These are phyloP conservation scores for Microhierax caerulescens DNA, from an alignment of 2,797 vertebrate genomes.

Conservation along the genomic window DNA sequence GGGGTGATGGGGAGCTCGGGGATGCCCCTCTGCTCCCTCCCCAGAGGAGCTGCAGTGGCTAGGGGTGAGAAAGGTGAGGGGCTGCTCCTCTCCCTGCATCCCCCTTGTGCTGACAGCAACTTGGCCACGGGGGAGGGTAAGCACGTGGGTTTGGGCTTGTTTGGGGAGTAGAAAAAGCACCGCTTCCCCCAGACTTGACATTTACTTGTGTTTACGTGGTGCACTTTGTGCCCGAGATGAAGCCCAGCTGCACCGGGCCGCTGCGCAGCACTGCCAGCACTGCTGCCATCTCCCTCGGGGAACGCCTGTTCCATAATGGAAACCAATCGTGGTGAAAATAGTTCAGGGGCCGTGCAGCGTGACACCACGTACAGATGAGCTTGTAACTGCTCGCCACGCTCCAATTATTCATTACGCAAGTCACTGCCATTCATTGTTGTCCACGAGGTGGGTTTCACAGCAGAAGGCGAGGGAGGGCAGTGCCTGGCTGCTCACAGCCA, in stretches of 20 bases:
- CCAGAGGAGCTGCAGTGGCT: not conserved
- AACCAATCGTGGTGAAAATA: not conserved
- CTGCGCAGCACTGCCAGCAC: rapidly evolving
- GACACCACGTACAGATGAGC: not conserved
- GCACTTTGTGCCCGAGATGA: rapidly evolving
- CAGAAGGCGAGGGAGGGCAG: rapidly evolving
- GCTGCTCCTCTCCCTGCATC: not conserved
- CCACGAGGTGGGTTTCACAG: rapidly evolving
- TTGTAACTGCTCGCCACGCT: rapidly evolving
- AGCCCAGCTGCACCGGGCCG: not conserved
- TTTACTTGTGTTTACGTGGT: rapidly evolving
- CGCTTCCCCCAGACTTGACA: not conserved
- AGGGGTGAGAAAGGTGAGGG: rapidly evolving
- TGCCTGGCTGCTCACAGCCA: rapidly evolving
- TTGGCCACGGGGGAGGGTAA: not conserved
- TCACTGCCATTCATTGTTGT: not conserved
- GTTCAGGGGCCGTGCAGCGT: rapidly evolving
- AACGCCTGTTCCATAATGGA: not conserved
- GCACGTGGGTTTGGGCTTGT: rapidly evolving
- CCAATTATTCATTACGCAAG: not conserved
- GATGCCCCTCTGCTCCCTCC: rapidly evolving
- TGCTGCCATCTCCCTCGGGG: rapidly evolving
- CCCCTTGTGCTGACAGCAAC: not conserved
- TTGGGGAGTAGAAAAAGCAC: not conserved
- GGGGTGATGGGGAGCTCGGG: rapidly evolving